Evolutionary conservation across 2,797 vertebrate species (phyloP).

Genomic region (Varecia variegata): DNA sequence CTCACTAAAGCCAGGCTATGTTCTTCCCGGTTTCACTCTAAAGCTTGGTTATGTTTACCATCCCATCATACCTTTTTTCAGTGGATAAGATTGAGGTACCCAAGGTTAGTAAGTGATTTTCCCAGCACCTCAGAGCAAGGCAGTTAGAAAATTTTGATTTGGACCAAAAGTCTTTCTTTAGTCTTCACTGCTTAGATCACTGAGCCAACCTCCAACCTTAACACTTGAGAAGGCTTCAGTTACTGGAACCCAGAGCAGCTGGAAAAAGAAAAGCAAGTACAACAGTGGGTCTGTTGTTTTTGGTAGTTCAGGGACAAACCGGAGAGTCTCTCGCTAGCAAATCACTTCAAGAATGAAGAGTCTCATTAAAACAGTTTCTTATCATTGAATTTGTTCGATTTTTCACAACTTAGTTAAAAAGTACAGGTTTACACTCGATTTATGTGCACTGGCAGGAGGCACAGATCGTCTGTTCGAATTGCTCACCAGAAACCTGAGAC

Average conservation of each 20-base stretch:
- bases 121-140: neutral
- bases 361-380: conserved; percentile 44
- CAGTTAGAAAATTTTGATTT: neutral
- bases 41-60: neutral
- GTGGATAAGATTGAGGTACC: neutral
- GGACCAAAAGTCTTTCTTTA: neutral
- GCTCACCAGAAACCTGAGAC: conserved; percentile 60
- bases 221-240: neutral
- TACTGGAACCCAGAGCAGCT: neutral
- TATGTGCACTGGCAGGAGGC: conserved; percentile 73
- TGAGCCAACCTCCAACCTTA: neutral
- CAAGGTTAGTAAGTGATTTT: neutral
- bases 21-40: neutral
- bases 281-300: neutral
- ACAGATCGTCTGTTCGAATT: conserved; percentile 60
- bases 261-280: neutral
- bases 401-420: conserved; percentile 64
- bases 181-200: neutral
- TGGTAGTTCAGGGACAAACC: neutral
- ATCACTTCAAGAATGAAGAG: conserved; percentile 13
- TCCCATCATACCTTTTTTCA: neutral
- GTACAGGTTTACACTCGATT: conserved; percentile 67
- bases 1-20: neutral
- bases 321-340: conserved; percentile 8
- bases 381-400: conserved; percentile 37